Evolutionary conservation across 2,113 vertebrate genomes (phyloP), one percentile per base, ranked within the genome.

Genomic region (Forbesichthys agassizii): DNA sequence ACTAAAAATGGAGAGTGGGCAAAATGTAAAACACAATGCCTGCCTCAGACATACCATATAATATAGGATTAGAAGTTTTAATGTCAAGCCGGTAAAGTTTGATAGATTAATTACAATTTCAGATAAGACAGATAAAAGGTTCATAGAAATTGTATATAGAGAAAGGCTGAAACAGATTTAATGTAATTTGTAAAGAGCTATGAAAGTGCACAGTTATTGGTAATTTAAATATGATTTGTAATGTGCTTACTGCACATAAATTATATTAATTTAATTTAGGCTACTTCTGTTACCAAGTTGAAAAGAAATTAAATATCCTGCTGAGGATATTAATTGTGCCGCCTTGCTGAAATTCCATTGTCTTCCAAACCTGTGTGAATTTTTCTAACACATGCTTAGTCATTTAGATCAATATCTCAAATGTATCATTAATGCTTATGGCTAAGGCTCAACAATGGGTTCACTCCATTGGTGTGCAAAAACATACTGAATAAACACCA

Each of bases 1-100:
- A 84, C 84, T 86, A 88, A 91, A 89, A 89, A 85, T 86, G 58
- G 57, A 76, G 55, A 55, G 49, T 18, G 49, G 63, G 57, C n/a
- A 20, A 68, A 55, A 48, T 48, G 54, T 61, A 18, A 18, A 66
- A 16, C 54, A 20, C 33, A 61, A 13, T 75, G 52, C 61, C 48
- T 33, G 48, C 3, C 68, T 46, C 16, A 57, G 33, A 66, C 61
- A 66, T 65, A 18, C 33, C 0, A 4, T 55, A 55, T 82, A 52
- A 65, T 57, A 73, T 66, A 11, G 51, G 27, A 77, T 68, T 71
- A 66, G 56, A 69, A 71, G 48, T 65, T 20, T 42, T 13, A 59
- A 71, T 68, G 53, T 62, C 57, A 64, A n/a, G 8, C 61, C 10
- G 33, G 54, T 18, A 16, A 67, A 47, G 33, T 58, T 42, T 46